Base-by-base conservation (phyloP, 1,140 invertebrate species). In the Caenorhabditis briggsae region DNA sequence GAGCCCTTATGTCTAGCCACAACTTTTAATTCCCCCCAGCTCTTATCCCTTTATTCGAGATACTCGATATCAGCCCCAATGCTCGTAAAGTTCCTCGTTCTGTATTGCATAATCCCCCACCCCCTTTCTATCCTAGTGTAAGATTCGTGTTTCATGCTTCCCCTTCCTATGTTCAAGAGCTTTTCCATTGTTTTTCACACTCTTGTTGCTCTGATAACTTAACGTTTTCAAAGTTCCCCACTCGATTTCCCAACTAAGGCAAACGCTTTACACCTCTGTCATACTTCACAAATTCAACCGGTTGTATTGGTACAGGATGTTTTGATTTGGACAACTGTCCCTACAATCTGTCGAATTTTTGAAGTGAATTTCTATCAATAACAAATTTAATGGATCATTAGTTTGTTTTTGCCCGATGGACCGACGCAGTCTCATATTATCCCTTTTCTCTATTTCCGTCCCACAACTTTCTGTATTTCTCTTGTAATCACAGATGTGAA, bases 401-500 rank as follows among this genome's bases (percentile, higher is more conserved):
- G 59, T 64, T 64, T 64, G 59, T 64, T 64, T 33, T 64, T 64
- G 23, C 25, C 59, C 9, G 11, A 64, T 33, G 25, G 59, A 64
- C 23, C 25, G 25, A 64, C 59, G 33, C 59, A 64, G 20, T 33
- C 25, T 25, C 11, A 18, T 33, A 33, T 33, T 33, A 11, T 64
- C 23, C 11, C 6, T 2, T 53, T 33, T 64, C 20, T 64, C 59
- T 33, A 14, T 5, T 64, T 23, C 23, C 8, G 25, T n/a, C 56
- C 8, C n/a, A 9, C 56, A 14, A 16, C 50, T 53, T 53, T 16
- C 50, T 53, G 50, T 53, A 2, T 58, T 61, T 61, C 14, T 61
- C 59, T 16, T 70, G 7, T 43, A 18, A 70, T 70, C 65, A n/a
- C 65, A 78, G n/a, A 78, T 78, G 70, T 50, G 70, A 78, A 78